Base-by-base conservation (phyloP, 1,140 invertebrate genomes). In the Anoplolepis gracilipes region DNA sequence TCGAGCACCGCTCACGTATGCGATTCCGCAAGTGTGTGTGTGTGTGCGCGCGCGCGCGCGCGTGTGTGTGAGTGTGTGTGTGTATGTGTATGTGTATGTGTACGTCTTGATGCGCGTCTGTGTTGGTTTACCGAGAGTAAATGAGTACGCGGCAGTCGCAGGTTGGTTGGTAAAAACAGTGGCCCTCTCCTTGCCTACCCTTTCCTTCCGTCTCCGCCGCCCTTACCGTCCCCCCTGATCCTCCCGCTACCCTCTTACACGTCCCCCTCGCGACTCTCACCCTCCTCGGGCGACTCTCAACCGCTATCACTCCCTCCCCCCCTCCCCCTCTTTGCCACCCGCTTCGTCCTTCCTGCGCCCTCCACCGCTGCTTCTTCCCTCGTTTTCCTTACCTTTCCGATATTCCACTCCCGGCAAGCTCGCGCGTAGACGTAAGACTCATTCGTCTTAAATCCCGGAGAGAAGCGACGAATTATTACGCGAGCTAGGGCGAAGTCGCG, bases 151-250 rank as follows among this genome's bases (percentile, higher is more conserved):
- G 88, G 85, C 77, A 91, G 84, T 90, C 87, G 85, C 87, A 87
- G 84, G 86, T 87, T 88, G 89, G 85, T 90, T 88, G 90, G 87
- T 93, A 93, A 93, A 93, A 93, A 92, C 92, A 92, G 88, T 91
- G 90, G 85, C 86, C 88, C 89, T 92, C 90, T 92, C 90, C 86
- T 90, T 91, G 88, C 87, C 92, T 88, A 82, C 88, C 86, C 88
- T 85, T 85, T 82, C 84, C 90, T 87, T 76, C 39, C 73, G 87
- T 75, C 82, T 62, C 70, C 25, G 30, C 85, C 84, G n/a, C 55
- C 62, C 72, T 82, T 77, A 13, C 76, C 49, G 75, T 59, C 65
- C 42, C 49, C 39, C 42, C 36, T 46, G 76, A 10, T 73, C 57
- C 42, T 61, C 22, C 70, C 28, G n/a, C 72, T 67, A 82, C 67